These are phyloP conservation scores for Ethmia dodecea DNA, from an alignment of 2,888 invertebrate genomes.

Conservation along the genomic window DNA sequence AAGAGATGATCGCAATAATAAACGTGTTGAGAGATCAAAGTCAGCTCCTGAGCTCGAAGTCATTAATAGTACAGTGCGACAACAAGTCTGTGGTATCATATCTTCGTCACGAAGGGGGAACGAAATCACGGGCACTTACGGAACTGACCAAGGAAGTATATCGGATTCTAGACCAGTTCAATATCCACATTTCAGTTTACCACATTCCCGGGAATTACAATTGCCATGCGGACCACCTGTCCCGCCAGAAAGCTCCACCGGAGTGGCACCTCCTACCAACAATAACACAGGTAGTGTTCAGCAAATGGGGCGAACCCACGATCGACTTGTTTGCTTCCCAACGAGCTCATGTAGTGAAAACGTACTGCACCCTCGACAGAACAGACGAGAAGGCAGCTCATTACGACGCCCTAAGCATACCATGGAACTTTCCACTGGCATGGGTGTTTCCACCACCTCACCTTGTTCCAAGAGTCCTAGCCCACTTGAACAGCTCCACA, in stretches of 20 bases:
- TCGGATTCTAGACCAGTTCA: slow-evolving; percentile 2
- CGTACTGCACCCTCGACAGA: slow-evolving; percentile 4
- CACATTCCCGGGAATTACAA: slow-evolving; percentile 18
- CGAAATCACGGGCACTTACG: slow-evolving; percentile 8
- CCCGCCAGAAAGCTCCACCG: slow-evolving; percentile 9
- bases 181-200: slow-evolving; percentile 14
- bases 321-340: slow-evolving; percentile 18
- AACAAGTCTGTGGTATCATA: slow-evolving; percentile 20
- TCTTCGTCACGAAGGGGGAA: slow-evolving; percentile 24
- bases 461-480: slow-evolving; percentile 24
- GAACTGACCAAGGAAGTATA: neutral
- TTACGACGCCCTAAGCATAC: slow-evolving; percentile 24
- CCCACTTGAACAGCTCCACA: slow-evolving; percentile 21
- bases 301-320: slow-evolving; percentile 16
- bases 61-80: slow-evolving; percentile 15
- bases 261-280: slow-evolving; percentile 22
- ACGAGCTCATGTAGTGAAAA: slow-evolving; percentile 11
- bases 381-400: neutral
- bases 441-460: slow-evolving; percentile 32
- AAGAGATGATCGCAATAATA: slow-evolving; percentile 21
- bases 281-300: slow-evolving; percentile 11
- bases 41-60: slow-evolving; percentile 8
- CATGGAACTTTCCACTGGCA: slow-evolving; percentile 20
- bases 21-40: slow-evolving; percentile 9
- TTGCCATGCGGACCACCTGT: slow-evolving; percentile 15